Evolutionary conservation across 2,113 vertebrate species (phyloP).

Genomic region (Limnothrissa miodon): DNA sequence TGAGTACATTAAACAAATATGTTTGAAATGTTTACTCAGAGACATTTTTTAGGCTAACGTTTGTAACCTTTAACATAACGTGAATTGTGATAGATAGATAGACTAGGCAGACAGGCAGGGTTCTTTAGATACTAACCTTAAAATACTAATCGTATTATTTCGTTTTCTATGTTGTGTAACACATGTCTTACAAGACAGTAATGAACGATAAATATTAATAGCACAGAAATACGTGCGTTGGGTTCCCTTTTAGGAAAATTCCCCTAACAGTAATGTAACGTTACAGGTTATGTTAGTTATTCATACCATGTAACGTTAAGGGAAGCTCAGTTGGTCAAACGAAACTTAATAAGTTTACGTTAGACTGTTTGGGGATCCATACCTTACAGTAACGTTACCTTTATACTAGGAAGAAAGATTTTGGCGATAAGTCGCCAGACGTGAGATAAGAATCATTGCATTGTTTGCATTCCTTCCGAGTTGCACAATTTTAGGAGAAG

Average conservation of each 20-base stretch:
- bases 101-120: too few species aligned
- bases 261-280: background rate
- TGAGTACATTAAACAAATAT: background rate
- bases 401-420: background rate
- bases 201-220: too few species aligned
- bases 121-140: too few species aligned
- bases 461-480: constrained; percentile 6
- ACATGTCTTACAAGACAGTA: too few species aligned
- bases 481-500: background rate
- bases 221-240: too few species aligned
- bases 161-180: too few species aligned
- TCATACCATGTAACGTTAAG: background rate
- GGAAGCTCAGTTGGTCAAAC: background rate
- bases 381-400: background rate
- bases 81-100: too few species aligned
- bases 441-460: constrained; percentile 11
- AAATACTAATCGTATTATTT: too few species aligned
- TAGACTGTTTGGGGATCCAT: background rate
- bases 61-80: background rate
- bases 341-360: background rate
- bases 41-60: background rate
- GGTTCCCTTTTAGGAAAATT: background rate
- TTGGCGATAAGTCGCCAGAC: constrained; percentile 11
- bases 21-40: background rate
- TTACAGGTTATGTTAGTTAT: background rate